Evolutionary conservation across 2,888 invertebrate species (phyloP), one percentile per base, ranked within the genome.

Genomic region (Tanaodytes sp.): DNA sequence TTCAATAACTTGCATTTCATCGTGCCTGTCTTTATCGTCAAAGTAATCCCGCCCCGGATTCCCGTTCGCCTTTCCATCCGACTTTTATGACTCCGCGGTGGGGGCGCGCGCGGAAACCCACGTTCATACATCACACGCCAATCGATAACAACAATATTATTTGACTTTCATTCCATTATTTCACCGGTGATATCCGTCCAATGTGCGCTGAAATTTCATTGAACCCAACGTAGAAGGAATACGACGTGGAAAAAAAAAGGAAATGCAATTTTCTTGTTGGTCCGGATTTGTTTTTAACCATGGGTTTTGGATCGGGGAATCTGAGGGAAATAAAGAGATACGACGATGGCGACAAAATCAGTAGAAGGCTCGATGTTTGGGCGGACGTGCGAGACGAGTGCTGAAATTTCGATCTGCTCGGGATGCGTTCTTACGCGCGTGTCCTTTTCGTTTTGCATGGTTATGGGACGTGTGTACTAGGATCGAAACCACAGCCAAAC

Each of bases 381-480:
- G 72, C 72, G 80, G 76, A 78, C 76, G 79, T 80, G 16, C 15
- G 79, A 79, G 74, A 78, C 80, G 79, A 74, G 74, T 79, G 79
- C 72, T 58, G 48, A 31, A 65, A 67, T 55, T 54, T 71, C 72
- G 2, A 15, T 33, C 16, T 75, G 70, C 36, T 80, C 82, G 82
- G 82, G 80, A 81, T 80, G 82, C 82, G 83, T 81, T 83, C 83
- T 84, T 84, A 84, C 81, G 79, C 83, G 84, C 76, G 82, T 83
- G 83, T 83, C 82, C 81, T 80, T 80, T 77, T 77, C 76, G 79
- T 67, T 71, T 67, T 61, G 64, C 39, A 54, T 64, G 67, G 61
- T 61, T 57, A 51, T 52, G 59, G 57, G 51, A 64, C 59, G 64
- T 54, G 70, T 64, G 57, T 61, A 51, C 27, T 37, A 30, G 14